Conservation (phyloP, 2,113 vertebrate species). For the Piaya cayana region DNA sequence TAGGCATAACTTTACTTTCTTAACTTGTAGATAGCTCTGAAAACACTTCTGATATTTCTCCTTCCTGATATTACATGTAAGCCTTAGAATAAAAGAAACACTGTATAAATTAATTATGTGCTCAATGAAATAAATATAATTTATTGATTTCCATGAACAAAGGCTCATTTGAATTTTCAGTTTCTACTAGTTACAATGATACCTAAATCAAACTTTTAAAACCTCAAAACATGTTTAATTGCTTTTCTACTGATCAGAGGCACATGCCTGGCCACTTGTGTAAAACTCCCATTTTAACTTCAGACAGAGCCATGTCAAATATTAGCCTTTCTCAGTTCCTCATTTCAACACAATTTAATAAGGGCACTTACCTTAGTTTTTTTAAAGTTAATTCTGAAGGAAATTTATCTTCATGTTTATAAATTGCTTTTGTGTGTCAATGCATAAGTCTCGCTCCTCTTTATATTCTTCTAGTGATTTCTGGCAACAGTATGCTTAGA, state of each 20-base stretch:
- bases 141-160: neutral
- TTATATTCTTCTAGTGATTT: neutral
- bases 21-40: neutral
- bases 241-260: neutral
- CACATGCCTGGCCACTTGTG: neutral
- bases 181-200: neutral
- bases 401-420: neutral
- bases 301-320: neutral
- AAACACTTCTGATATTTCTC: neutral
- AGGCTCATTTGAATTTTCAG: neutral
- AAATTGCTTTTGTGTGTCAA: neutral
- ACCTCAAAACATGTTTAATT: neutral
- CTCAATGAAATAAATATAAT: neutral
- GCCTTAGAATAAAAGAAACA: neutral
- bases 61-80: neutral
- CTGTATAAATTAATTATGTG: neutral
- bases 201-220: neutral
- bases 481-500: neutral
- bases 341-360: neutral
- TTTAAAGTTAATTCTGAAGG: neutral
- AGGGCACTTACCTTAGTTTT: neutral
- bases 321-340: neutral
- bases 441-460: neutral
- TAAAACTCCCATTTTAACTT: rapidly evolving
- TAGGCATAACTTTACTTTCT: neutral